Evolutionary conservation across 2,797 vertebrate genomes (phyloP).

Genomic region (Scomberomorus guttatus): DNA sequence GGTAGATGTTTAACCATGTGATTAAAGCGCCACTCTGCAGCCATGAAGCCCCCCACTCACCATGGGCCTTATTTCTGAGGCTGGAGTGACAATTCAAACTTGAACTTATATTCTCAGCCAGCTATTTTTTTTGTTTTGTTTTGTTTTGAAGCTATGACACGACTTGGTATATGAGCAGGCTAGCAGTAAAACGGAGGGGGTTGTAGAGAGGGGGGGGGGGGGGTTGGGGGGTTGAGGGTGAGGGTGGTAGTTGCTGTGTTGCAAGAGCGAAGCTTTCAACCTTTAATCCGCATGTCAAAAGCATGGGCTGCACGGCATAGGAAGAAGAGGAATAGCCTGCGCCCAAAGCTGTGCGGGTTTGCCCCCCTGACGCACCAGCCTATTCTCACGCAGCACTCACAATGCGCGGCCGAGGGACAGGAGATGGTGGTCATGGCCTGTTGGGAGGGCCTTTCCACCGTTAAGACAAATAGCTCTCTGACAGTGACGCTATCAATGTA

Average conservation of each 20-base stretch:
- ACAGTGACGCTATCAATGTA: constrained; percentile 78
- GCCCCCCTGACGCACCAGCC: constrained; percentile 58
- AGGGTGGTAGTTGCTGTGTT: constrained; percentile 46
- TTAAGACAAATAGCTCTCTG: constrained; percentile 76
- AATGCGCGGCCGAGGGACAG: constrained; percentile 59
- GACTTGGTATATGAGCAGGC: constrained; percentile 55
- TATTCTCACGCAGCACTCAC: constrained; percentile 69
- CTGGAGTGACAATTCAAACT: constrained; percentile 66
- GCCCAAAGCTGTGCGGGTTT: constrained; percentile 39
- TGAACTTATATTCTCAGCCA: constrained; percentile 66
- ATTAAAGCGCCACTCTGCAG: constrained; percentile 48
- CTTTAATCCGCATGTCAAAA: constrained; percentile 83
- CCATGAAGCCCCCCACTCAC: constrained; percentile 43
- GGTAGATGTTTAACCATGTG: constrained; percentile 57
- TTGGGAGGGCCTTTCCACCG: constrained; percentile 68
- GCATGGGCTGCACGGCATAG: constrained; percentile 72
- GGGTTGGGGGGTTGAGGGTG: not conserved
- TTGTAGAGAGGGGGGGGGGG: constrained; percentile 20
- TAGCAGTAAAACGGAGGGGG: constrained; percentile 55
- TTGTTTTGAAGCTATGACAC: constrained; percentile 58
- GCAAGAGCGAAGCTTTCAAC: constrained; percentile 79
- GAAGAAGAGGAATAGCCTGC: constrained; percentile 68
- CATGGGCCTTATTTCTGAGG: constrained; percentile 52
- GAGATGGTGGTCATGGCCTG: constrained; percentile 69
- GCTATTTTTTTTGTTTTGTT: not conserved